Conservation (phyloP, 1,140 invertebrate species). For the Platyura marginata region DNA sequence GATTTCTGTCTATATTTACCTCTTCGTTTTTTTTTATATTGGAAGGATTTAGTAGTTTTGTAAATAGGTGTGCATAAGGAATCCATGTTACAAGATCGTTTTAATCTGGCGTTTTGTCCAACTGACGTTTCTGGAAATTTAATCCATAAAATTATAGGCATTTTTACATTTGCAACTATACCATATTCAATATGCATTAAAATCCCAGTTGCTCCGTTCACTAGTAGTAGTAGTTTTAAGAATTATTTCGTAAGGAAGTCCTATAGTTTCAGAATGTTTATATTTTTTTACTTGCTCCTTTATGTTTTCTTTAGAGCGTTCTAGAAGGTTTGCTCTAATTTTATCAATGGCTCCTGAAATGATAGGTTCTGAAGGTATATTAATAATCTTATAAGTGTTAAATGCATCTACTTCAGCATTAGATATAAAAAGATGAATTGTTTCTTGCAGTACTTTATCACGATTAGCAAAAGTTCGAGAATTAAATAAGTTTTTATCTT, state of each 20-base stretch:
- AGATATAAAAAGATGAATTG: neutral
- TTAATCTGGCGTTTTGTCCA: neutral
- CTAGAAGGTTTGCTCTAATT: neutral
- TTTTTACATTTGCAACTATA: neutral
- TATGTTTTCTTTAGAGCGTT: neutral
- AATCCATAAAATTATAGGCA: neutral
- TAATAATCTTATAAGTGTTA: neutral
- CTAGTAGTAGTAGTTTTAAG: neutral
- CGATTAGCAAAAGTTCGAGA: neutral
- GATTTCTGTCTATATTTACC: slow-evolving; percentile 2
- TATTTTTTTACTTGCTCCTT: too few relatives aligned
- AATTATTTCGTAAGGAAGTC: slow-evolving; percentile 1
- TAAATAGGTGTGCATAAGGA: slow-evolving; percentile 2
- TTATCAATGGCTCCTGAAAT: neutral
- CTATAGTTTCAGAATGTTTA: too few relatives aligned
- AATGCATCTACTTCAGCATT: neutral
- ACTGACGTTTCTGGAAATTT: neutral
- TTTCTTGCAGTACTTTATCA: neutral
- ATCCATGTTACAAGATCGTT: neutral
- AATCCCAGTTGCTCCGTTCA: neutral
- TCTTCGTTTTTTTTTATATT: slow-evolving; percentile 1
- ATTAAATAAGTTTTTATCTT: neutral
- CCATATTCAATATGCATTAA: neutral
- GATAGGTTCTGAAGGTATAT: too few relatives aligned
- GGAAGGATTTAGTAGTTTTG: neutral